Conservation (phyloP, 2,113 vertebrate genomes). For the Sander vitreus region DNA sequence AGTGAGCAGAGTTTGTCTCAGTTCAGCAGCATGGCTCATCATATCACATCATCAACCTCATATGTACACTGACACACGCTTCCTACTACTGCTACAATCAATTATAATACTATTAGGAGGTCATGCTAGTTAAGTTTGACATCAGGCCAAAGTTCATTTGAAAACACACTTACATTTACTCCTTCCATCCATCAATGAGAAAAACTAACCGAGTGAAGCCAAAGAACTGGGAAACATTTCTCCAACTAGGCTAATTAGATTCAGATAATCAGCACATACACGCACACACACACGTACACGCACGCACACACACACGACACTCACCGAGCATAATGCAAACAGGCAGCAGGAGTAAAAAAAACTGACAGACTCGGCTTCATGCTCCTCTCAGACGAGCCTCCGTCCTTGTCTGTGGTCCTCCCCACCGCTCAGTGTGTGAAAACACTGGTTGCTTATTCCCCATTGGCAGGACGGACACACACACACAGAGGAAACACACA, state of each 20-base stretch:
- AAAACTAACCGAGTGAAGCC: conserved; percentile 1
- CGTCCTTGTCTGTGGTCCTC: conserved; percentile 19
- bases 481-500: background rate
- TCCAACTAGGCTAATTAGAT: conserved; percentile 28
- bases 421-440: conserved; percentile 13
- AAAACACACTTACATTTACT: background rate
- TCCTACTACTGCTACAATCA: background rate
- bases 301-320: conserved; percentile 29
- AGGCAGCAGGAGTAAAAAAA: conserved; percentile 27
- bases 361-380: conserved; percentile 36
- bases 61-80: background rate
- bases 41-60: background rate
- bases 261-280: background rate
- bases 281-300: conserved; percentile 7
- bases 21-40: background rate
- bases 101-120: no score
- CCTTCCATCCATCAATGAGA: background rate
- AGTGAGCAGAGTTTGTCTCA: background rate
- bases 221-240: background rate
- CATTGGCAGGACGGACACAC: conserved; percentile 23
- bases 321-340: conserved; percentile 44
- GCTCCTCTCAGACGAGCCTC: conserved; percentile 37
- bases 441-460: conserved; percentile 52
- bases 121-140: background rate
- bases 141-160: background rate